Percentiles rank a stretch among this genome's conserved stretches.
Conservation (phyloP, 2,113 vertebrate genomes). For the Vidua macroura region DNA sequence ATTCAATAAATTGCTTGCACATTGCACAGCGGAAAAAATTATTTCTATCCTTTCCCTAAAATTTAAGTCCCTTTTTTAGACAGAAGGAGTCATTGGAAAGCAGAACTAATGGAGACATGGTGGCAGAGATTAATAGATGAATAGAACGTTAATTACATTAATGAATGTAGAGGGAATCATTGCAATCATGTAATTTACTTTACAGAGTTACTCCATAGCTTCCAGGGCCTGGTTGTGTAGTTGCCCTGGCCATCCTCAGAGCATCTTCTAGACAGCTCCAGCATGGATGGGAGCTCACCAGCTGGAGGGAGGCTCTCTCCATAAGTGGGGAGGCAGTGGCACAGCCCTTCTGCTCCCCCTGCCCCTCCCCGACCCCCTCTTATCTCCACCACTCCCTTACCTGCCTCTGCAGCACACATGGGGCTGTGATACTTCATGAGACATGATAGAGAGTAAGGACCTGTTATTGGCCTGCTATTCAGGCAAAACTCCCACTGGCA, state of each 20-base stretch:
- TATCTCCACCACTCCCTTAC: background rate
- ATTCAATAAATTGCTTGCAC: constrained; percentile 6
- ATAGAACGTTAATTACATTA: no score
- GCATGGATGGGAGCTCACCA: background rate
- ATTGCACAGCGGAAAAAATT: background rate
- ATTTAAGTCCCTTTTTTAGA: background rate
- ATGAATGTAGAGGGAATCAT: background rate
- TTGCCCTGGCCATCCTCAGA: background rate
- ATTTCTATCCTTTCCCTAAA: background rate
- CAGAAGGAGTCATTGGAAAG: background rate
- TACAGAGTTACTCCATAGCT: background rate
- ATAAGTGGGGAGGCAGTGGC: background rate
- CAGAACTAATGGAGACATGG: background rate
- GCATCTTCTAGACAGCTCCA: background rate
- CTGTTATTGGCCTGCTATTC: constrained; percentile 41
- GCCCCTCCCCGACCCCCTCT: background rate
- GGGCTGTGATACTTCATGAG: background rate
- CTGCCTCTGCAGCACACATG: background rate
- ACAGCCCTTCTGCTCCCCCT: background rate
- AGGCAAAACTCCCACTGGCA: constrained; percentile 62
- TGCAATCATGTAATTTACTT: background rate
- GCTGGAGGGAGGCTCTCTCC: background rate
- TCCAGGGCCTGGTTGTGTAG: background rate
- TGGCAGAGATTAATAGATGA: background rate
- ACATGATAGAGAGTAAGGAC: constrained; percentile 26